Base-by-base conservation (phyloP, 2,797 vertebrate species). In the Arrhamphus sclerolepis region DNA sequence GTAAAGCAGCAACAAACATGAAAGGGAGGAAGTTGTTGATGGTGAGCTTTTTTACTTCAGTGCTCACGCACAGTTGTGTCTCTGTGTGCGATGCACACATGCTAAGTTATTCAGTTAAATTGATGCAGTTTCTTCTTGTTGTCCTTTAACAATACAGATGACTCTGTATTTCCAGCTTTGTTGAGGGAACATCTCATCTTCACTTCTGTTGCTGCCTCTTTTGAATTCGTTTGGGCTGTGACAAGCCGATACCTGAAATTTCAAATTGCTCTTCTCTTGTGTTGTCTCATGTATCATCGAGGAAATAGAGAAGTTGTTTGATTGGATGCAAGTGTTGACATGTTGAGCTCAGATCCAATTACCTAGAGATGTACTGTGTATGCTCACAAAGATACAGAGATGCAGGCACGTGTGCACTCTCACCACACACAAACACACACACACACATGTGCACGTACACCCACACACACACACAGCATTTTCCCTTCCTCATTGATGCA, bases 281-380 rank as follows among this genome's bases (percentile, higher is more conserved):
- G 67, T 57, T 34, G 20, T 66, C 39, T 46, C 48, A 69, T n/a
- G 44, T 70, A 47, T 26, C 16, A 38, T 50, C 50, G 65, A 43
- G 50, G 80, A 72, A 47, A 41, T 57, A 63, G 60, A 77, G 78
- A 72, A 62, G 56, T 70, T 19, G 46, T 79, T 84, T 85, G 80
- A 86, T 85, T 80, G 79, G 72, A 62, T 85, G 71, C 81, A 85
- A 81, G 72, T 82, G 80, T 84, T 55, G 58, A 81, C 83, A 80
- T 84, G 80, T 83, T 84, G 60, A 66, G 53, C 72, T 80, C 69
- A 67, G 70, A 81, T 81, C 67, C 78, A 87, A 77, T 86, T 86
- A 83, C 68, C 64, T 66, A 39, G 22, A 69, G 65, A 59, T 60
- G 66, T 48, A 72, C 71, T 46, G 66, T 57, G 72, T 68, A 72